Percentiles rank a stretch among this genome's conserved stretches.
These are phyloP conservation scores for Paracentrotus lividus DNA, from an alignment of 53 echinoderm and acorn worm species.

Conservation along the genomic window DNA sequence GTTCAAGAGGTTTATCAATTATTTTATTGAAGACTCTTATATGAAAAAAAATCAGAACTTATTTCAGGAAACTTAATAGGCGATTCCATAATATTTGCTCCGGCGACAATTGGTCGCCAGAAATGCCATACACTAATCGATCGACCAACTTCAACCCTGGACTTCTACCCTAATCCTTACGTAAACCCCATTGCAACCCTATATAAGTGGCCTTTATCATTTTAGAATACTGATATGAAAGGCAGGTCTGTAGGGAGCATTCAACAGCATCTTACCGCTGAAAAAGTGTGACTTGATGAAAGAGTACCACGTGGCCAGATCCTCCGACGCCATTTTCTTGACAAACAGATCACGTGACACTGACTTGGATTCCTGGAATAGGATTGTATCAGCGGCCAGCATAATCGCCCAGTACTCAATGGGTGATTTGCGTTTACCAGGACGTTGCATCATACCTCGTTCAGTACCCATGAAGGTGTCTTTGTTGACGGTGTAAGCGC, in stretches of 20 bases:
- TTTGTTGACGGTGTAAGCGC: conserved; percentile 79
- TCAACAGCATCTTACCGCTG: conserved; percentile 75
- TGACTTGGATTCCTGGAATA: conserved; percentile 77
- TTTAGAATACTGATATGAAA: no score
- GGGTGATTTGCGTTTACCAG: conserved; percentile 38
- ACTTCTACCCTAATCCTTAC: no score
- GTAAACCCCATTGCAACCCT: no score
- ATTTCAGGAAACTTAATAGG: no score
- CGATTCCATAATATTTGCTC: no score
- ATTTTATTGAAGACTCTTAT: no score
- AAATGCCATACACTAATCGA: no score
- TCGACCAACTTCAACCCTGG: no score
- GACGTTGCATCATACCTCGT: conserved; percentile 79
- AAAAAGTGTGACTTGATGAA: conserved; percentile 81
- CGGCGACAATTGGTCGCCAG: no score
- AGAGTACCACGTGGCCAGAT: conserved; percentile 81
- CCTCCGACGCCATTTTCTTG: conserved; percentile 65
- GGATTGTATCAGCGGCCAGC: conserved; percentile 79
- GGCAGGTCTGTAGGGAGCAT: not conserved
- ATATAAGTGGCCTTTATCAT: no score
- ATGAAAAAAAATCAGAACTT: no score
- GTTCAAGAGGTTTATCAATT: no score
- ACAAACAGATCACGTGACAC: conserved; percentile 58
- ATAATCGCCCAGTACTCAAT: conserved; percentile 84
- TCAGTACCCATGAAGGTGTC: conserved; percentile 90